Evolutionary conservation across 2,888 invertebrate species (phyloP), one percentile per base, ranked within the genome.

Genomic region (Halictus quadricinctus): DNA sequence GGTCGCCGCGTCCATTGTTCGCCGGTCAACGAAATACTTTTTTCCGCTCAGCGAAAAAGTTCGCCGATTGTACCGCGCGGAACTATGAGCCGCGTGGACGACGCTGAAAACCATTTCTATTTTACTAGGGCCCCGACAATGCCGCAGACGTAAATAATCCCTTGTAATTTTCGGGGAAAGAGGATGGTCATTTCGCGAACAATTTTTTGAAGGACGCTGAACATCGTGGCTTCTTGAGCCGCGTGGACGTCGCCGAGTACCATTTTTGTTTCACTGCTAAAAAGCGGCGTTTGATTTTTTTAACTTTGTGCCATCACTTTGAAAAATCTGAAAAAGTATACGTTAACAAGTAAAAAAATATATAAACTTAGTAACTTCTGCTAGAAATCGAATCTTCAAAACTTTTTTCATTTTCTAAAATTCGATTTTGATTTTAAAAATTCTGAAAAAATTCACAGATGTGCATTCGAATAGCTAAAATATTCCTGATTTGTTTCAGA

Each of bases 1-100:
- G 83, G 81, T 66, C 78, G 77, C 79, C 74, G 78, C 73, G 80
- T 70, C 85, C 84, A 86, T 91, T 88, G 86, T 89, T 72, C 90
- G 70, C 74, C 78, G 79, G 79, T 83, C 81, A 88, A 83, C 80
- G 66, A 73, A 79, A 78, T 85, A 76, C 75, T 76, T 86, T 76
- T 78, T 60, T 50, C 66, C 72, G 36, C 21, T 21, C 70, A 36
- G 29, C 77, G 66, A 72, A 80, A 76, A 87, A 79, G 79, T 76
- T 86, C 41, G n/a, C 18, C 82, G 85, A 86, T 85, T 54, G 25
- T 66, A 48, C 58, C 60, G 50, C 21, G 69, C 54, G n/a, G n/a
- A 76, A 76, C 76, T 81, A 76, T 81, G 64, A 74, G 43, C 43
- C 41, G 8, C 29, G 54, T 48, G 70, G 70, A 6, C 29, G 75